Evolutionary conservation across 2,888 invertebrate genomes (phyloP), one percentile per base, ranked within the genome.

Genomic region (Helicoverpa assulta): DNA sequence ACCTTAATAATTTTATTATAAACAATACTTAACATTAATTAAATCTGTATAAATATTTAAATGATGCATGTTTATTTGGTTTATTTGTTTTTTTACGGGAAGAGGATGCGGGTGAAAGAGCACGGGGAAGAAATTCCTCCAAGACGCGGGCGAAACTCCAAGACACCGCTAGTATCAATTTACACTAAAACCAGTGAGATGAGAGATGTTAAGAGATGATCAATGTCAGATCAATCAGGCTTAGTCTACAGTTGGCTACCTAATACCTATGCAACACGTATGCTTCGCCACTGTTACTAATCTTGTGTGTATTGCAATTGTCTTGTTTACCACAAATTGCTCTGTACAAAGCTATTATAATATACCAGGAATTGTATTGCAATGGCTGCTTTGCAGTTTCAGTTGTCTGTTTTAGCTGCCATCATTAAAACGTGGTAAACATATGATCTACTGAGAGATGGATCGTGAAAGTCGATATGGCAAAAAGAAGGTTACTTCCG

Each of bases 141-240:
- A 0, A 3, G 4, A 26, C 26, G 26, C 26, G 26, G 26, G 26
- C 4, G 26, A 26, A 26, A 26, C 26, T 4, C 26, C 26, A 26
- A 26, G 26, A 26, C 2, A 2, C 26, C 2, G 1, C 26, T 26
- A 26, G 26, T 26, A 26, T 26, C 26, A 26, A 26, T 26, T 26
- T 26, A 4, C 26, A 5, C 0, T 43, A 4, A 43, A 10, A 43
- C 43, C 6, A 43, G 1, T 43, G 43, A 43, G 43, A 2, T 10
- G 1, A 16, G 43, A 43, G 43, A 2, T 10, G 4, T 16, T n/a
- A 47, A n/a, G 47, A n/a, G 47, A 47, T 47, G n/a, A 47, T 47
- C 16, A 47, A 47, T 52, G 12, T n/a, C 51, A 18, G 51, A 53
- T 47, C 53, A 53, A 53, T 53, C 53, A 26, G 53, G 47, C 53